Conservation (phyloP, 2,888 invertebrate species). For the Iselma pallidipennis region DNA sequence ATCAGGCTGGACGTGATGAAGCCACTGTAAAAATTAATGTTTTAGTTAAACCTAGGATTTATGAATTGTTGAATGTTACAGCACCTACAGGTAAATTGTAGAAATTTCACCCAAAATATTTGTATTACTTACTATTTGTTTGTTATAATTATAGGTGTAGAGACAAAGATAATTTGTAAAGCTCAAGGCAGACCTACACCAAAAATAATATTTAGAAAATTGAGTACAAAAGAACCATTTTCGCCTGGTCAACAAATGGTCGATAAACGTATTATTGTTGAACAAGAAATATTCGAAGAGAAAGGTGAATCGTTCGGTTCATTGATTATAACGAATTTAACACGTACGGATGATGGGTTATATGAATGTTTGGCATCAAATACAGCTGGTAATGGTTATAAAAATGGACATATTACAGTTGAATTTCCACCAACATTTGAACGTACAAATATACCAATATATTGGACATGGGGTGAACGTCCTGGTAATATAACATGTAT, state of each 20-base stretch:
- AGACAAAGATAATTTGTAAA: slow-evolving; percentile 73
- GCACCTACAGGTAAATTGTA: slow-evolving; percentile 58
- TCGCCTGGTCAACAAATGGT: slow-evolving; percentile 68
- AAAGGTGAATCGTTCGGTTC: slow-evolving; percentile 67
- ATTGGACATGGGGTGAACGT: slow-evolving; percentile 82
- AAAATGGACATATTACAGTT: slow-evolving; percentile 81
- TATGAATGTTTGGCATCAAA: slow-evolving; percentile 87
- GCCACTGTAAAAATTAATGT: slow-evolving; percentile 69
- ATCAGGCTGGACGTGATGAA: slow-evolving; percentile 75
- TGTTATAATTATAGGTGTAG: slow-evolving; percentile 45
- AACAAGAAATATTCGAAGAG: slow-evolving; percentile 63
- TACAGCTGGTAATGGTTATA: slow-evolving; percentile 71
- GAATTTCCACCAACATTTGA: slow-evolving; percentile 83
- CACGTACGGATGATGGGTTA: slow-evolving; percentile 80
- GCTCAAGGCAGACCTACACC: slow-evolving; percentile 83
- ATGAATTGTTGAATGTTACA: slow-evolving; percentile 75
- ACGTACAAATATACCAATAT: slow-evolving; percentile 69
- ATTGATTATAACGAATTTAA: slow-evolving; percentile 68
- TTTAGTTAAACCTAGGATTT: slow-evolving; percentile 79
- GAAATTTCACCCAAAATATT: no score
- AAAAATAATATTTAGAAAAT: slow-evolving; percentile 76
- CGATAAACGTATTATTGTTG: slow-evolving; percentile 62
- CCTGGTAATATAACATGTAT: slow-evolving; percentile 85
- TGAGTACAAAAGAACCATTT: slow-evolving; percentile 65
- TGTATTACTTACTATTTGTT: neutral